Conservation (phyloP, 35 echinoderm and acorn worm species). For the Apostichopus californicus region DNA sequence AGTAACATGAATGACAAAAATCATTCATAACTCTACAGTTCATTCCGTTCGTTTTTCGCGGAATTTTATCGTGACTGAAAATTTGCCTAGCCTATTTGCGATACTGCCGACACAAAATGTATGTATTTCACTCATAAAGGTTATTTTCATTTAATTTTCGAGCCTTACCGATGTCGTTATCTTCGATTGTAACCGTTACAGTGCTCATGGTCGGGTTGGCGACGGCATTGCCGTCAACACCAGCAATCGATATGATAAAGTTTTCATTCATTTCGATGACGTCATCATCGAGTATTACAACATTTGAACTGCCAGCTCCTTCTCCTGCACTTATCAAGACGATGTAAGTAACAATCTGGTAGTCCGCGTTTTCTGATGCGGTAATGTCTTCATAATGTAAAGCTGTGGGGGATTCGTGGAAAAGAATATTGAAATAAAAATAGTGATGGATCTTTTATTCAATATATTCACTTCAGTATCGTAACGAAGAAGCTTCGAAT, state of each 20-base stretch:
- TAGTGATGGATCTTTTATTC: too few species aligned
- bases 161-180: neutral
- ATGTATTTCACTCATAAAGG: too few species aligned
- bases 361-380: neutral
- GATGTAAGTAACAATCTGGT: neutral
- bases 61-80: too few species aligned
- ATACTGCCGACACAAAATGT: too few species aligned
- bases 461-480: too few species aligned
- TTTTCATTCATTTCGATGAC: neutral
- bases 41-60: too few species aligned
- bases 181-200: neutral
- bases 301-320: neutral
- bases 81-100: too few species aligned
- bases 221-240: neutral
- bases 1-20: too few species aligned
- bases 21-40: too few species aligned
- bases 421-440: too few species aligned
- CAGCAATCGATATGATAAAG: neutral
- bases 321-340: neutral
- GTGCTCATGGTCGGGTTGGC: neutral
- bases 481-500: too few species aligned
- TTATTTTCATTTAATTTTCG: too few species aligned
- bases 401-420: neutral
- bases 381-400: neutral
- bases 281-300: neutral